phyloP scores from a whole-genome alignment of 2,888 invertebrate species.

The Atherix ibis region DNA sequence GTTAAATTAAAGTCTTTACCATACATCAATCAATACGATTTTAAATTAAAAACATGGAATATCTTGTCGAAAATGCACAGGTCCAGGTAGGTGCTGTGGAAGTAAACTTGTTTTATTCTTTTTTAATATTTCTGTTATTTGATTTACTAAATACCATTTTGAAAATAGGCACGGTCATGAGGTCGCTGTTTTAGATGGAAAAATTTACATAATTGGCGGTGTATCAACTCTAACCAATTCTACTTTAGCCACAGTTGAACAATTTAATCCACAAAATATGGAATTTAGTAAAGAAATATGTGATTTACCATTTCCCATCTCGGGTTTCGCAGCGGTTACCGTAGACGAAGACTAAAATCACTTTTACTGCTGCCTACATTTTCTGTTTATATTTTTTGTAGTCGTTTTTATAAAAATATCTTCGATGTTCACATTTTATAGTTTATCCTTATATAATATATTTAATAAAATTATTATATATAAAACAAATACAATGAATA shows the following conservation, averaged over 20 bases:
- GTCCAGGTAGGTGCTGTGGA: conserved; percentile 5
- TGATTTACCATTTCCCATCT: conserved; percentile 44
- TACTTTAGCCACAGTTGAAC: conserved; percentile 48
- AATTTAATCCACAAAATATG: conserved; percentile 43
- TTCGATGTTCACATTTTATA: too few relatives aligned
- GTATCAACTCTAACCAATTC: conserved; percentile 19
- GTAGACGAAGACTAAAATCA: too few relatives aligned
- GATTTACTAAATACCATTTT: too few relatives aligned
- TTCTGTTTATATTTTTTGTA: too few relatives aligned
- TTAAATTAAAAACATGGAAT: conserved; percentile 15
- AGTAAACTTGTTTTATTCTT: neutral
- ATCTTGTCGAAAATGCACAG: conserved; percentile 14
- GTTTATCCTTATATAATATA: too few relatives aligned
- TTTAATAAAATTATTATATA: too few relatives aligned
- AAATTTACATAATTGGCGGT: conserved; percentile 20
- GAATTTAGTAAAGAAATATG: conserved; percentile 47
- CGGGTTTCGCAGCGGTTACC: conserved; percentile 31
- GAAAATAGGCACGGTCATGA: conserved; percentile 21
- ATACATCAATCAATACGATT: conserved; percentile 9
- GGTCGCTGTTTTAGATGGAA: conserved; percentile 14
- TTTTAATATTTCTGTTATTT: neutral
- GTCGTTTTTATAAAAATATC: too few relatives aligned
- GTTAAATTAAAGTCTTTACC: neutral
- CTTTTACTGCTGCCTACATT: too few relatives aligned
- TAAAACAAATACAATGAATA: too few relatives aligned